Percentiles rank a stretch among this genome's conserved stretches.
These are phyloP conservation scores for Archips crataeganus DNA, from an alignment of 2,888 invertebrate species.

Conservation along the genomic window DNA sequence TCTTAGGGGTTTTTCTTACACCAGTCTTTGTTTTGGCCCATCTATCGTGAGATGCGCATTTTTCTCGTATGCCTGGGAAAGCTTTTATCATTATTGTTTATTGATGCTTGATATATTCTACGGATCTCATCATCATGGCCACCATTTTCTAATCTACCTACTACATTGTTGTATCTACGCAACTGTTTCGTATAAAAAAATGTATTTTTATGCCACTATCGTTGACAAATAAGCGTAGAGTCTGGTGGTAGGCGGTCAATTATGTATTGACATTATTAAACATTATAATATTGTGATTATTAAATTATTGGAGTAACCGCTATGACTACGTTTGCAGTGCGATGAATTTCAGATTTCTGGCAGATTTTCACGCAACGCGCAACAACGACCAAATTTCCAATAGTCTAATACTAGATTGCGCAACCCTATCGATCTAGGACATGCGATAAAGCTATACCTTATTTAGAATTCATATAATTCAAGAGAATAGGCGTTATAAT, in stretches of 20 bases:
- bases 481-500: slow-evolving; percentile 31
- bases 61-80: slow-evolving; percentile 66
- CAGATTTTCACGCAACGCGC: neutral
- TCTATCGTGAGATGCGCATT: slow-evolving; percentile 56
- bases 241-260: too few relatives aligned
- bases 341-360: slow-evolving; percentile 3
- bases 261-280: too few relatives aligned
- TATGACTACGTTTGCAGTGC: too few relatives aligned
- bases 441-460: slow-evolving; percentile 18
- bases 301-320: slow-evolving; percentile 14
- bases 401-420: slow-evolving; percentile 22
- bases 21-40: slow-evolving; percentile 61
- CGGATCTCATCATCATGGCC: slow-evolving; percentile 29
- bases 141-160: slow-evolving; percentile 36
- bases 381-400: too few relatives aligned
- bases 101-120: slow-evolving; percentile 46
- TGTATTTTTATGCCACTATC: neutral
- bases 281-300: too few relatives aligned
- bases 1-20: slow-evolving; percentile 63
- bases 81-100: slow-evolving; percentile 66
- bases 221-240: too few relatives aligned
- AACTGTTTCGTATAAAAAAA: neutral
- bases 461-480: slow-evolving; percentile 36
- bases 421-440: slow-evolving; percentile 32
- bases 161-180: slow-evolving; percentile 20